Evolutionary conservation across 2,888 invertebrate species (phyloP).

Genomic region (Drosophila flavopinicola): DNA sequence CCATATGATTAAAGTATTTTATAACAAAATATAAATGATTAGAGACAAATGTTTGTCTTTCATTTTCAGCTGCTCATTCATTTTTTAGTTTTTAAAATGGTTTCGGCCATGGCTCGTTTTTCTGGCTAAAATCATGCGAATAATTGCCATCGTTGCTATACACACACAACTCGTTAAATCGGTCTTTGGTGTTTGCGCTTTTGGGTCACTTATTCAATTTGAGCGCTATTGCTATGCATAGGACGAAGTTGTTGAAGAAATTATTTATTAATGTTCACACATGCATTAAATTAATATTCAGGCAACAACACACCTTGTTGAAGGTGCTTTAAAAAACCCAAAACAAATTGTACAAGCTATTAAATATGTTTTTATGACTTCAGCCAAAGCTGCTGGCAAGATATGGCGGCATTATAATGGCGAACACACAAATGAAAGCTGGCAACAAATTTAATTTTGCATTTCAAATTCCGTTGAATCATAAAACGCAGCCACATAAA

Average conservation of each 20-base stretch:
- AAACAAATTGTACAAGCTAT: slow-evolving; percentile 41
- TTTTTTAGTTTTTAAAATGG: too few species aligned
- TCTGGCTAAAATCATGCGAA: too few species aligned
- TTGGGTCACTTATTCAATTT: slow-evolving; percentile 1
- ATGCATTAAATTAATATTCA: slow-evolving; percentile 19
- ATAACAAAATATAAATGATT: too few species aligned
- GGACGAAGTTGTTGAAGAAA: slow-evolving; percentile 18
- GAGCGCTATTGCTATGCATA: slow-evolving; percentile 7
- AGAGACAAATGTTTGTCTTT: too few species aligned
- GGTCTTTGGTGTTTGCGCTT: background rate
- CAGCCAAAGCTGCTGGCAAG: slow-evolving; percentile 39
- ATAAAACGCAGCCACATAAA: slow-evolving; percentile 53
- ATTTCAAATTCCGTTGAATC: slow-evolving; percentile 48
- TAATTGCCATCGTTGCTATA: too few species aligned
- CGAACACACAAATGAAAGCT: slow-evolving; percentile 33
- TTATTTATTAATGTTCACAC: slow-evolving; percentile 33
- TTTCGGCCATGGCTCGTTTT: too few species aligned
- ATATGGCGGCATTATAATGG: slow-evolving; percentile 66
- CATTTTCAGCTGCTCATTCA: too few species aligned
- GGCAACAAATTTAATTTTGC: slow-evolving; percentile 38
- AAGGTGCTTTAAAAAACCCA: slow-evolving; percentile 15
- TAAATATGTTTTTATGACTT: slow-evolving; percentile 66
- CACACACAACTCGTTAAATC: background rate
- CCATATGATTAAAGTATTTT: too few species aligned
- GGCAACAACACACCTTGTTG: slow-evolving; percentile 26